phyloP scores from a whole-genome alignment of 2,113 vertebrate species.

The Delphinapterus leucas region DNA sequence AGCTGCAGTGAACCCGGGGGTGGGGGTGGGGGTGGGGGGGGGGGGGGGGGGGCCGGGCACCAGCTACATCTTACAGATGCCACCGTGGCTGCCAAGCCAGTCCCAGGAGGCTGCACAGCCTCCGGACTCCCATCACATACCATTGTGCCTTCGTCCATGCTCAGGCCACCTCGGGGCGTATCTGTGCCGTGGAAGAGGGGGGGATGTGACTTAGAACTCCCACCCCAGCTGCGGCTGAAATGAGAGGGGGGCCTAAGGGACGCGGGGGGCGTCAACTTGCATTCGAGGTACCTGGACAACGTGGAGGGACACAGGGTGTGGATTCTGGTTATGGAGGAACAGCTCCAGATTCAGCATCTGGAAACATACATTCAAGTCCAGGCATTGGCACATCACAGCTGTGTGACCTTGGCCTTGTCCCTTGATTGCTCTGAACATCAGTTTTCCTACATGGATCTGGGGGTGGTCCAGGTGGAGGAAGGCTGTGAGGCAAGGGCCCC shows the following conservation, averaged over 20 bases:
- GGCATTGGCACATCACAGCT: rapidly evolving
- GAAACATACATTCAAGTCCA: neutral
- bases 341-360: neutral
- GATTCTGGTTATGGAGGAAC: neutral
- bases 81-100: neutral
- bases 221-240: neutral
- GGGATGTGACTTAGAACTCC: neutral
- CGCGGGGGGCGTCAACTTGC: rapidly evolving
- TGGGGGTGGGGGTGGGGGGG: too few relatives aligned
- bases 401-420: neutral
- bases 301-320: neutral
- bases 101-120: neutral
- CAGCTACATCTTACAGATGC: rapidly evolving
- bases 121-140: neutral
- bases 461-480: neutral
- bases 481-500: neutral
- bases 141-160: neutral
- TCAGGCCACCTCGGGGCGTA: neutral
- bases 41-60: rapidly evolving
- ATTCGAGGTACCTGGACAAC: neutral
- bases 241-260: neutral
- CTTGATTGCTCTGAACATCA: neutral
- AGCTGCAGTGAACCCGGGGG: neutral
- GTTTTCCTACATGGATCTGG: neutral
- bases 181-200: neutral